Evolutionary conservation across 2,888 invertebrate species (phyloP).

Genomic region (Himalopsyche japonica): DNA sequence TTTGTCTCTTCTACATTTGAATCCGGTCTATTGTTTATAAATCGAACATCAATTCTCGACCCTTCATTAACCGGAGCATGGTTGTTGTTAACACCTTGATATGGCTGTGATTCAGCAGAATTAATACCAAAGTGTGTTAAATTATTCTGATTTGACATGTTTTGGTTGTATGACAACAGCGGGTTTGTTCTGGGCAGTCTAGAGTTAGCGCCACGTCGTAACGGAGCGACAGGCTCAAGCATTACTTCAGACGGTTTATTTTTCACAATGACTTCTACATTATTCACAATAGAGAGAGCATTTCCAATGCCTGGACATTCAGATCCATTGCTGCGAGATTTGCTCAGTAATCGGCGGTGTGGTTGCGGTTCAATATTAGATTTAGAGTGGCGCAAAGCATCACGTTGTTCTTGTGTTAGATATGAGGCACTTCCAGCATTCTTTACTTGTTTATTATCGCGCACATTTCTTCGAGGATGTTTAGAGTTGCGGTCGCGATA

Average conservation of each 20-base stretch:
- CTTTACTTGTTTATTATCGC: slow-evolving; percentile 9
- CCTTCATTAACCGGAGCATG: slow-evolving; percentile 7
- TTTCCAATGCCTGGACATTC: slow-evolving; percentile 15
- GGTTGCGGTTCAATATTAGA: slow-evolving; percentile 32
- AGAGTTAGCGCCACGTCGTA: slow-evolving; percentile 56
- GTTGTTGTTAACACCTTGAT: slow-evolving; percentile 18
- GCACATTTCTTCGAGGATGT: slow-evolving; percentile 25
- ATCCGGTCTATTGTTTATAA: slow-evolving; percentile 56
- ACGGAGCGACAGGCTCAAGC: slow-evolving; percentile 26
- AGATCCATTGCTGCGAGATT: slow-evolving; percentile 36
- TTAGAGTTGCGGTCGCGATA: slow-evolving; percentile 32
- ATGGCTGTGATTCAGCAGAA: slow-evolving; percentile 47
- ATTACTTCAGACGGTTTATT: slow-evolving; percentile 9
- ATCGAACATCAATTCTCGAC: slow-evolving; percentile 55
- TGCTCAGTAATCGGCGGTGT: slow-evolving; percentile 23
- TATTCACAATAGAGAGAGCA: slow-evolving; percentile 1
- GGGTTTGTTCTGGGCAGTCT: slow-evolving; percentile 65
- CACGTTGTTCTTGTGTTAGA: slow-evolving; percentile 15
- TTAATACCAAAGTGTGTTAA: slow-evolving; percentile 58
- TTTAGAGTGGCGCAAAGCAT: slow-evolving; percentile 34
- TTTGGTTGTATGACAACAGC: slow-evolving; percentile 53
- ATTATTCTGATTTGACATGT: slow-evolving; percentile 51
- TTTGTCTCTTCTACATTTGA: slow-evolving; percentile 60
- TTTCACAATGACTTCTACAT: slow-evolving; percentile 1
- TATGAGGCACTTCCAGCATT: background rate